Conservation (phyloP, 1,140 invertebrate genomes). For the Heterodera schachtii region DNA sequence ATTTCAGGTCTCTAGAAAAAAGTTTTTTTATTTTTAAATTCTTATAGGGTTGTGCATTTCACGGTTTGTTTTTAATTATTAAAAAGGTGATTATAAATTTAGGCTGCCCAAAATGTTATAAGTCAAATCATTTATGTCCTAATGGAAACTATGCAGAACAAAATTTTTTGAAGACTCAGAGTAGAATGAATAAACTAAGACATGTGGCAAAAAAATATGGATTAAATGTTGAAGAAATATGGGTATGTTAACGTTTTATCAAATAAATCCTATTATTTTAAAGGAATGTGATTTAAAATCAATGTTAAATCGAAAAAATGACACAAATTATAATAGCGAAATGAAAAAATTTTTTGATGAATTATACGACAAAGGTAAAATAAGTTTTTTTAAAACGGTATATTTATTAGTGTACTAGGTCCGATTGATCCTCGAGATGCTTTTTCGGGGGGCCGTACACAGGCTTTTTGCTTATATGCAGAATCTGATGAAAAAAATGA, state of each 20-base stretch:
- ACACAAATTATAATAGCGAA: conserved; percentile 7
- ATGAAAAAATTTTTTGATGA: conserved; percentile 19
- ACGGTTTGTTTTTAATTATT: background rate
- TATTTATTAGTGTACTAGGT: no score
- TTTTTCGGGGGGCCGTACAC: no score
- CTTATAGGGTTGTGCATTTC: conserved; percentile 5
- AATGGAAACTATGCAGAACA: background rate
- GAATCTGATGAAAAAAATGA: no score
- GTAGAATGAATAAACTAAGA: no score
- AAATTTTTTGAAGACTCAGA: background rate
- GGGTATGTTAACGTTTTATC: background rate
- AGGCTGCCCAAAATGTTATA: background rate
- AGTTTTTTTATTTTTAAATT: no score
- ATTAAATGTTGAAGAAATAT: background rate
- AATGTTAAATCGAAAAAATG: conserved; percentile 1
- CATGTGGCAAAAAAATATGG: no score
- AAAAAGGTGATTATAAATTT: no score
- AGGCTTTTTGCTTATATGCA: no score
- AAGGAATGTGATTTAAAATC: conserved; percentile 6
- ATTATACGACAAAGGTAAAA: background rate
- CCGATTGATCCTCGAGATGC: no score
- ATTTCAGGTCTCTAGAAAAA: background rate
- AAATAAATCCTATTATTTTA: background rate
- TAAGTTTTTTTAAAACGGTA: no score
- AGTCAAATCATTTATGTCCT: background rate